Percentiles rank a stretch among this genome's conserved stretches.
Conservation (phyloP, 2,888 invertebrate genomes). For the Microchrysa polita region DNA sequence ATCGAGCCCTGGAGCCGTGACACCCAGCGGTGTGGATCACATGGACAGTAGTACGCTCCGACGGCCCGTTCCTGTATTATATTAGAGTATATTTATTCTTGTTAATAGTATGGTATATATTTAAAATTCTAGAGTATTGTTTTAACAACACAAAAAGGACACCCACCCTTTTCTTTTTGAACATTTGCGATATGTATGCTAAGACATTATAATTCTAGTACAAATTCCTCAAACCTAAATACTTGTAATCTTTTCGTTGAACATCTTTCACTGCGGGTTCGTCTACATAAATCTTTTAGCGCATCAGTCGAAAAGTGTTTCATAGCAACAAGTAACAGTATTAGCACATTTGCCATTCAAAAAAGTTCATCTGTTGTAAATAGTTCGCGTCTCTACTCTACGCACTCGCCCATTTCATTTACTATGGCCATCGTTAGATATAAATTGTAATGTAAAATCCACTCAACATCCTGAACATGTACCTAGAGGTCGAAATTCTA, state of each 20-base stretch:
- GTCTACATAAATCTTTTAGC: too few species aligned
- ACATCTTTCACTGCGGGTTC: too few species aligned
- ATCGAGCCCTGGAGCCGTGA: constrained; percentile 61
- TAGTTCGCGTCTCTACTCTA: neutral
- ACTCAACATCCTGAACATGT: too few species aligned
- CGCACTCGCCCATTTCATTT: neutral
- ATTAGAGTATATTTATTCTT: constrained; percentile 54
- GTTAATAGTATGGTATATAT: constrained; percentile 18
- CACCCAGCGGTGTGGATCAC: constrained; percentile 57
- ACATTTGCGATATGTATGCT: neutral
- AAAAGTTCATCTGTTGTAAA: constrained; percentile 19
- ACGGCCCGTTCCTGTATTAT: constrained; percentile 64
- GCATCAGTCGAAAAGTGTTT: neutral
- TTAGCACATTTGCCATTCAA: neutral
- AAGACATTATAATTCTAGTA: constrained; percentile 22
- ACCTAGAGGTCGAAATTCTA: too few species aligned
- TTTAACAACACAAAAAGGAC: too few species aligned
- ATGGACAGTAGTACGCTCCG: constrained; percentile 62
- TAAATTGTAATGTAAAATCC: neutral
- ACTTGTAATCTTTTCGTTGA: constrained; percentile 3
- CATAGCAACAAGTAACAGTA: constrained; percentile 4
- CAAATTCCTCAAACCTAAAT: constrained; percentile 17
- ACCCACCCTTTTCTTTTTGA: constrained; percentile 16
- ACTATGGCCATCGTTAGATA: neutral
- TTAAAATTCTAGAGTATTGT: neutral